phyloP scores from a whole-genome alignment of 2,113 vertebrate species.

The Mixornis gularis region DNA sequence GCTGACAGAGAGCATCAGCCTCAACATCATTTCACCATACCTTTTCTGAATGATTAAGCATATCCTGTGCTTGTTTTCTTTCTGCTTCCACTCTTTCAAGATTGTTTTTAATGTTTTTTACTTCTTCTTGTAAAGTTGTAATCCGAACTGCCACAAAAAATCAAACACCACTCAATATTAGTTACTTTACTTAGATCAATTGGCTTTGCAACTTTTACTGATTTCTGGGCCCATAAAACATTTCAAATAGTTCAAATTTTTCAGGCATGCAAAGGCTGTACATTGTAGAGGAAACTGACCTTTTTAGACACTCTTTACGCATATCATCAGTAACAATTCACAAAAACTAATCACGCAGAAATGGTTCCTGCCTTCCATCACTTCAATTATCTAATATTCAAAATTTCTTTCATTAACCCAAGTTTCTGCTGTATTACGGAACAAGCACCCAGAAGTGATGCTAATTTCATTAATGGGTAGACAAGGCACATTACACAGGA shows the following conservation, averaged over 20 bases:
- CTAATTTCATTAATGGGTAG: neutral
- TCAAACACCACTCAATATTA: neutral
- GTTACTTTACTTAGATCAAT: neutral
- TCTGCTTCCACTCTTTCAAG: slow-evolving; percentile 88
- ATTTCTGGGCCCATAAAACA: neutral
- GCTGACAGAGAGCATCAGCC: neutral
- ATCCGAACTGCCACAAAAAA: slow-evolving; percentile 78
- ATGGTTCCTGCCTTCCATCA: neutral
- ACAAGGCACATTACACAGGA: neutral
- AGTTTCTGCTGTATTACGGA: neutral
- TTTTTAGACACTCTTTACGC: neutral
- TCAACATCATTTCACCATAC: slow-evolving; percentile 58
- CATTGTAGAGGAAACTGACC: neutral
- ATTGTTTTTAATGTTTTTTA: slow-evolving; percentile 85
- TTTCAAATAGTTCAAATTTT: neutral
- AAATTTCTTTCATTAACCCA: neutral
- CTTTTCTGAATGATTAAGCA: slow-evolving; percentile 93
- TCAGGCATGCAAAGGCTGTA: neutral
- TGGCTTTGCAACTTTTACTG: neutral
- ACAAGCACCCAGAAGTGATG: neutral
- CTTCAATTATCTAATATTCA: neutral
- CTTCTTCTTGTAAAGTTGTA: slow-evolving; percentile 89
- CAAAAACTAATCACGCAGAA: neutral
- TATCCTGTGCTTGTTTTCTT: slow-evolving; percentile 91
- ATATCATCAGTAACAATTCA: neutral